Evolutionary conservation across 2,888 invertebrate species (phyloP).

Genomic region (Thereva nobilitata): DNA sequence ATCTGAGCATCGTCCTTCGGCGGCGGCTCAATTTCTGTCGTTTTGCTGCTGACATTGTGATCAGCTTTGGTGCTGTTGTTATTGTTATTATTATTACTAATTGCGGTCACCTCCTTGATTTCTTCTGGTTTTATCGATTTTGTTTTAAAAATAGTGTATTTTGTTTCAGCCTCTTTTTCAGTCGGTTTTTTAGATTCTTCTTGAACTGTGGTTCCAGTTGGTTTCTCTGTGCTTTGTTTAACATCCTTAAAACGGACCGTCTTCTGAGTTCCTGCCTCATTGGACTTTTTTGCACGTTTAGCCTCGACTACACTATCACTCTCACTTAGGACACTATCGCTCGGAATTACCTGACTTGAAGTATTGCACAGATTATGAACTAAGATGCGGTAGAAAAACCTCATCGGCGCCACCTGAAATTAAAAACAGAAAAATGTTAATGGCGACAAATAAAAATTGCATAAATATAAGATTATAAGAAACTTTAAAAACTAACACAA

Average conservation of each 20-base stretch:
- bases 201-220: neutral
- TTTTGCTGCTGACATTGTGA: conserved; percentile 20
- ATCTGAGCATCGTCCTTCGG: conserved; percentile 40
- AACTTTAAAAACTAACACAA: neutral
- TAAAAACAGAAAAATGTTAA: conserved; percentile 7
- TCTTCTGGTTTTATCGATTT: conserved; percentile 19
- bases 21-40: conserved; percentile 45
- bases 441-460: conserved; percentile 18
- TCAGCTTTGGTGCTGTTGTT: conserved; percentile 21
- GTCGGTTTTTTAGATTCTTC: conserved; percentile 1
- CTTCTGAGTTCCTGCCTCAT: conserved; percentile 30
- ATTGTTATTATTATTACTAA: conserved; percentile 37
- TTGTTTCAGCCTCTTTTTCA: conserved; percentile 3
- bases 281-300: conserved; percentile 41
- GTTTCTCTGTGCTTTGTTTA: neutral
- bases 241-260: conserved; percentile 29
- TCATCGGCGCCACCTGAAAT: conserved; percentile 65
- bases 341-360: conserved; percentile 29
- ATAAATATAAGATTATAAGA: conserved; percentile 37
- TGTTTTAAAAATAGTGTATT: conserved; percentile 32
- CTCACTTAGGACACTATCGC: conserved; percentile 33
- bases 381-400: conserved; percentile 67
- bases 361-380: conserved; percentile 48
- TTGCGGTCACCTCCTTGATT: neutral
- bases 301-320: conserved; percentile 40